phyloP scores from a whole-genome alignment of 2,888 invertebrate species.

The Spialia ferax region DNA sequence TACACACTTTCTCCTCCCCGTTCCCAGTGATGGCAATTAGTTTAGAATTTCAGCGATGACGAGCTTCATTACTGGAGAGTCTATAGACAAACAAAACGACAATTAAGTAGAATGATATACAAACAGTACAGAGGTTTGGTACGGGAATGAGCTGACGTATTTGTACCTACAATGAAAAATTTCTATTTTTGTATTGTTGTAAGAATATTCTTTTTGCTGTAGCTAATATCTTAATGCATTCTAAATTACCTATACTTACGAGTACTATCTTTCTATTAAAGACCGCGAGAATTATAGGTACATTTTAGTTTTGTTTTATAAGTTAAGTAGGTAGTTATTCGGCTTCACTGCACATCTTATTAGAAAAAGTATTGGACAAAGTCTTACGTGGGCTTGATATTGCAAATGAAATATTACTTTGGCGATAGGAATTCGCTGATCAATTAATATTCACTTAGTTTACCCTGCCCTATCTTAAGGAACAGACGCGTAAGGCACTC shows the following conservation, averaged over 20 bases:
- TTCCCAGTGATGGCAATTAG: conserved; percentile 42
- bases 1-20: conserved; percentile 49
- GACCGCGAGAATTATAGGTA: too few species aligned
- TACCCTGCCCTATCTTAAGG: background rate
- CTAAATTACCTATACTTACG: too few species aligned
- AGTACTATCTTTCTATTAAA: too few species aligned
- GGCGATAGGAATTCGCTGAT: background rate
- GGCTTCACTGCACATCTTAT: too few species aligned
- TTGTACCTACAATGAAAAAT: background rate
- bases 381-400: too few species aligned
- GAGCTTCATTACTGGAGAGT: conserved; percentile 29
- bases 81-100: conserved; percentile 30
- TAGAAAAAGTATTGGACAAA: too few species aligned
- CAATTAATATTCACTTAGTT: conserved; percentile 14
- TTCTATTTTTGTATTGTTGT: background rate
- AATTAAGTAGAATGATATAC: conserved; percentile 16
- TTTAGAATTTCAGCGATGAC: conserved; percentile 38
- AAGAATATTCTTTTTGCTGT: too few species aligned
- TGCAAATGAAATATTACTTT: background rate
- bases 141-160: background rate
- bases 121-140: background rate
- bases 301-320: too few species aligned
- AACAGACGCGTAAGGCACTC: conserved; percentile 12
- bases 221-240: too few species aligned
- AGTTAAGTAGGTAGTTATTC: too few species aligned